phyloP scores from a whole-genome alignment of 2,888 invertebrate species.

The Ornithoptera priamus region DNA sequence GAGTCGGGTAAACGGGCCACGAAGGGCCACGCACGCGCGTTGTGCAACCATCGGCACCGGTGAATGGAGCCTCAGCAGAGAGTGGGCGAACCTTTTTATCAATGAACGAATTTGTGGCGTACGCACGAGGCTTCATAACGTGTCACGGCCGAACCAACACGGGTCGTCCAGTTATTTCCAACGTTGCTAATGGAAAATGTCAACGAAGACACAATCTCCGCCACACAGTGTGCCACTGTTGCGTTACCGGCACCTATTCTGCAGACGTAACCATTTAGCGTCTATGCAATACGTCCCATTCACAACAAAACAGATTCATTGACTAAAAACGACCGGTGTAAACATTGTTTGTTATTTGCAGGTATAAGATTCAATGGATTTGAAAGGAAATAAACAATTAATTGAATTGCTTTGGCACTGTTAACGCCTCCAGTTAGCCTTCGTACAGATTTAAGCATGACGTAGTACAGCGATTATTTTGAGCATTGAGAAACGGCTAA shows the following conservation, averaged over 20 bases:
- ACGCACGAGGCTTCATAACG: slow-evolving; percentile 58
- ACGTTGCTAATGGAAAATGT: slow-evolving; percentile 68
- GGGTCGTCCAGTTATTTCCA: slow-evolving; percentile 39
- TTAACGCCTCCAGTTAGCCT: slow-evolving; percentile 73
- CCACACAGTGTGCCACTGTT: slow-evolving; percentile 36
- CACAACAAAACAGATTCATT: slow-evolving; percentile 22
- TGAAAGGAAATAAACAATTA: slow-evolving; percentile 76
- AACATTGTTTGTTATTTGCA: slow-evolving; percentile 24
- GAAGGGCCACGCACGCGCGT: slow-evolving; percentile 54
- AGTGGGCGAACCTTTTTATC: slow-evolving; percentile 76
- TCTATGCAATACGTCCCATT: slow-evolving; percentile 21
- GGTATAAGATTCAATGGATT: slow-evolving; percentile 48
- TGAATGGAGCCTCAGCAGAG: slow-evolving; percentile 67
- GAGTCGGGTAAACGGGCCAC: slow-evolving; percentile 38
- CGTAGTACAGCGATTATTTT: slow-evolving; percentile 54
- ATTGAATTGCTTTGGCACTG: slow-evolving; percentile 66
- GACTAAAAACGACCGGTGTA: slow-evolving; percentile 22
- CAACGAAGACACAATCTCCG: slow-evolving; percentile 49
- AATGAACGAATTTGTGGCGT: slow-evolving; percentile 76
- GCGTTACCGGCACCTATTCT: slow-evolving; percentile 26
- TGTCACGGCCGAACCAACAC: slow-evolving; percentile 64
- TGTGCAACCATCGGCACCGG: slow-evolving; percentile 72
- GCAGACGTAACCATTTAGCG: slow-evolving; percentile 27
- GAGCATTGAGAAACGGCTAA: slow-evolving; percentile 58
- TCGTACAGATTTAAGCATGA: slow-evolving; percentile 72